Evolutionary conservation across 1,140 invertebrate species (phyloP).

Genomic region (Onthophagus taurus): DNA sequence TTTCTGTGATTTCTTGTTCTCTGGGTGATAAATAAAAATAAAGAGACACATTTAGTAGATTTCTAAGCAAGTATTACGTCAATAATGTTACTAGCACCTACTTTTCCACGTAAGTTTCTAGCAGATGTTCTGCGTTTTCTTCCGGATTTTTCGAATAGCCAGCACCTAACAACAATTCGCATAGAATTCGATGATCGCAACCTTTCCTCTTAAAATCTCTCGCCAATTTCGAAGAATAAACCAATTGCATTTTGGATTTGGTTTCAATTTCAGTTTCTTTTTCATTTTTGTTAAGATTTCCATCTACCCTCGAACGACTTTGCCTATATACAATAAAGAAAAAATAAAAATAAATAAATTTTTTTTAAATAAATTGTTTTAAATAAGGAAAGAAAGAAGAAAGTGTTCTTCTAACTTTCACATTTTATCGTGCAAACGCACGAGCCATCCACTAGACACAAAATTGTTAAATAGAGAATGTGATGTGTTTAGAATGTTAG

Average conservation of each 20-base stretch:
- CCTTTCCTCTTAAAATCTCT: conserved; percentile 23
- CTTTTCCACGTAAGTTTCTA: conserved; percentile 29
- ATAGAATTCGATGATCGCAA: conserved; percentile 35
- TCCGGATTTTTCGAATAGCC: conserved; percentile 24
- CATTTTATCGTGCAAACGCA: too few relatives aligned
- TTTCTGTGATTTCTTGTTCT: not conserved
- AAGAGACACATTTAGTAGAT: not conserved
- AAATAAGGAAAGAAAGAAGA: too few relatives aligned
- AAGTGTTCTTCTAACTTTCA: conserved; percentile 5
- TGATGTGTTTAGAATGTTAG: not conserved
- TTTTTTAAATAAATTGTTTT: too few relatives aligned
- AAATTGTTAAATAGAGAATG: conserved; percentile 1
- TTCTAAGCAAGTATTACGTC: not conserved
- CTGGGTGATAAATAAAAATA: not conserved
- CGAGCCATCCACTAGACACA: too few relatives aligned
- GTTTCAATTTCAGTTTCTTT: conserved; percentile 16
- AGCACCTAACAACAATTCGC: conserved; percentile 31
- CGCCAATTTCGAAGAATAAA: conserved; percentile 23
- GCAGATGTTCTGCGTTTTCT: conserved; percentile 26
- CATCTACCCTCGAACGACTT: conserved; percentile 1
- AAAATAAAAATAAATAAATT: too few relatives aligned
- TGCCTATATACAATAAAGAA: not conserved
- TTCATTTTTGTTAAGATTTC: too few relatives aligned
- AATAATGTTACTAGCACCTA: conserved; percentile 19
- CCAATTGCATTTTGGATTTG: conserved; percentile 17